Base-by-base conservation (phyloP, 1,140 invertebrate genomes). In the Drosophila gunungcola region DNA sequence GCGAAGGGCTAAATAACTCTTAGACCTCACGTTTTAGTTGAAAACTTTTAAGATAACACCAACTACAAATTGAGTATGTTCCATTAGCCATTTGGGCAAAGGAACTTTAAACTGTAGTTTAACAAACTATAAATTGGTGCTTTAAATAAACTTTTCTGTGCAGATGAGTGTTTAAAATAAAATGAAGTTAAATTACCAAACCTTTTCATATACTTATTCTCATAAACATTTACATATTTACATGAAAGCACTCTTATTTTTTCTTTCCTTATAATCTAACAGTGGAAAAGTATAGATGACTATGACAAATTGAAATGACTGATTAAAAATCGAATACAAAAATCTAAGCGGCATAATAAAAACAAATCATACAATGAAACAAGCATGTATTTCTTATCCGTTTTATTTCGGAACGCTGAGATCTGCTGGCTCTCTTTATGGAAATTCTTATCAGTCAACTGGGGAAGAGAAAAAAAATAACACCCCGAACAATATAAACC, bases 371-470 rank as follows among this genome's bases (percentile, higher is more conserved):
- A 13, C 4, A 29, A 48, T 53, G 10, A 41, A 21, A 11, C 27
- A 27, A 46, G 13, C n/a, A 12, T 29, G 13, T 32, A 42, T 41
- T 61, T 57, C 25, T 16, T 27, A 63, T 45, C 55, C 21, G 16
- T 41, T 13, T 12, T 13, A 1, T 25, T 21, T 25, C 38, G 27
- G 5, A 61, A 13, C 43, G 5, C 43, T 41, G 42, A 61, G 42
- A 61, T 65, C 62, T 34, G 51, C 38, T 43, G 39, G 41, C 5
- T 43, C 54, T n/a, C 21, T n/a, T 58, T 32, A 43, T 43, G 64
- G 38, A 27, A 34, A n/a, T 65, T 45, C 39, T 68, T 53, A 68
- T 68, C 64, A 68, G 64, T 68, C 64, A 45, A 64, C 64, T 68
- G 64, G 25, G 64, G 12, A 68, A 65, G 34, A 52, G 27, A 68